Conservation (phyloP, 2,888 invertebrate genomes). For the Flexamia atlantica region DNA sequence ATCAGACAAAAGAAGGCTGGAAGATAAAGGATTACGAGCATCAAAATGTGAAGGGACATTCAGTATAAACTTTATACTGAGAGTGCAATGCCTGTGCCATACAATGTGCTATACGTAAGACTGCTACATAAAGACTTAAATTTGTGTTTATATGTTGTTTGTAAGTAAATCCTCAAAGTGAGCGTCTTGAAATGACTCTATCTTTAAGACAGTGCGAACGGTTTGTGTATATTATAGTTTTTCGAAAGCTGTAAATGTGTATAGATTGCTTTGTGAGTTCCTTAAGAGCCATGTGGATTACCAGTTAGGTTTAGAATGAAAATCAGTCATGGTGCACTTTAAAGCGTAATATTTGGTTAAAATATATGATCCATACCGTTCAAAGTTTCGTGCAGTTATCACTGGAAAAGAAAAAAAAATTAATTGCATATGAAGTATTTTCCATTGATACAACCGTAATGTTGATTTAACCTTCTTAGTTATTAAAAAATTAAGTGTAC, state of each 20-base stretch:
- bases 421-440: too few relatives aligned
- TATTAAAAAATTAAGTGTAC: constrained; percentile 3
- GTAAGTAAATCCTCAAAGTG: constrained; percentile 36
- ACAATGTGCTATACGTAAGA: constrained; percentile 33
- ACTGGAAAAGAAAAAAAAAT: too few relatives aligned
- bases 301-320: constrained; percentile 47
- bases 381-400: too few relatives aligned
- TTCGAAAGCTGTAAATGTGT: constrained; percentile 52
- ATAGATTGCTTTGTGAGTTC: constrained; percentile 61
- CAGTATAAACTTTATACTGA: constrained; percentile 15
- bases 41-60: neutral
- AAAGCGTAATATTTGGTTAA: neutral
- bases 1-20: neutral
- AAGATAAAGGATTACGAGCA: neutral
- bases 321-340: constrained; percentile 21
- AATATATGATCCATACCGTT: too few relatives aligned
- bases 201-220: constrained; percentile 32
- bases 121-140: constrained; percentile 9
- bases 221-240: neutral
- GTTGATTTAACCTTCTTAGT: neutral
- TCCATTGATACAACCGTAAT: too few relatives aligned
- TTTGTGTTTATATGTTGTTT: constrained; percentile 51
- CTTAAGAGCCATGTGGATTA: constrained; percentile 46
- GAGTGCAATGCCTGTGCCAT: constrained; percentile 19
- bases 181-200: constrained; percentile 54